A percentile compares a stretch with the other conserved stretches of the same genome.
phyloP scores from a whole-genome alignment of 2,888 invertebrate genomes.

The Tethea ocularis region DNA sequence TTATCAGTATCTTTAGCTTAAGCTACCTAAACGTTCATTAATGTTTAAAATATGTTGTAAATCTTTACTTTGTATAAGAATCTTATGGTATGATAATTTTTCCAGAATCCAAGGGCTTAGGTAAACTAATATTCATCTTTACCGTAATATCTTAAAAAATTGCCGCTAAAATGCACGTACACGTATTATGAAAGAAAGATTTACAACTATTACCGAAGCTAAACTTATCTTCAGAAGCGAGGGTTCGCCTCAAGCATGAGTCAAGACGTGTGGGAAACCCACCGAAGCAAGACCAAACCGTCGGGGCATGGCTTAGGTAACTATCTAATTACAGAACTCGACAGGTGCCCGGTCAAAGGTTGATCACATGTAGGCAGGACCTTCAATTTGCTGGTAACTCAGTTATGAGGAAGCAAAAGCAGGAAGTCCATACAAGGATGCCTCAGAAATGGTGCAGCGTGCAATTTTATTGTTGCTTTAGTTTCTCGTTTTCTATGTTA shows the following conservation, averaged over 20 bases:
- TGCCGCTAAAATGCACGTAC: neutral
- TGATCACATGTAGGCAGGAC: conserved; percentile 35
- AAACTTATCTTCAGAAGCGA: conserved; percentile 49
- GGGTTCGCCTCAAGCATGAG: conserved; percentile 38
- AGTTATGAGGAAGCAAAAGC: conserved; percentile 47
- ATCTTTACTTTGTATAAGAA: neutral
- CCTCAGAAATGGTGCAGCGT: conserved; percentile 31
- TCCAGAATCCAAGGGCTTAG: too few relatives aligned
- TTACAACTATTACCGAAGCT: conserved; percentile 13
- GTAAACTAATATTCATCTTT: neutral
- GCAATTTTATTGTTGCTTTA: conserved; percentile 53
- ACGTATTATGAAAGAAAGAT: neutral
- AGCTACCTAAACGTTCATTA: neutral
- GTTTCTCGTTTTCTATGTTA: conserved; percentile 22
- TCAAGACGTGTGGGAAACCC: conserved; percentile 59
- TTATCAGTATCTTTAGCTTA: neutral
- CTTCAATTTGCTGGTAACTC: conserved; percentile 30
- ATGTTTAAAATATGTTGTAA: neutral
- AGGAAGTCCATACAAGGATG: conserved; percentile 37
- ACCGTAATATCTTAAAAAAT: neutral
- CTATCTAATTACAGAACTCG: conserved; percentile 67
- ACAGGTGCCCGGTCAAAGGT: conserved; percentile 63
- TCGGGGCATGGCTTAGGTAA: conserved; percentile 46
- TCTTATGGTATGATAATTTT: neutral
- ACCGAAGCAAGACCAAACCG: conserved; percentile 53